These are phyloP conservation scores for Eclectus roratus DNA, from an alignment of 2,113 vertebrate species.

Conservation along the genomic window DNA sequence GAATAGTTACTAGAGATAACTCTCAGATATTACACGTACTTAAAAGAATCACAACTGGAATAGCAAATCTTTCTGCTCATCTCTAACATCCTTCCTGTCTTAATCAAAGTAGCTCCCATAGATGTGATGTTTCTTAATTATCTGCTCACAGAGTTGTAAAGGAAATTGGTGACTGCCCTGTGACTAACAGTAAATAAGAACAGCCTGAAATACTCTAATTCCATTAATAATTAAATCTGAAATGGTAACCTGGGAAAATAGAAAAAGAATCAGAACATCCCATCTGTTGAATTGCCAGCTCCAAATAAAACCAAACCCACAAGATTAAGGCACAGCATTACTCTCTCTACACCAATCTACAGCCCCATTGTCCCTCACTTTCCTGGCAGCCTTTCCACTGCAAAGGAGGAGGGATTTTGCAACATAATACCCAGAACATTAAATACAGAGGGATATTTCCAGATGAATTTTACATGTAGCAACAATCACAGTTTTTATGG, in stretches of 20 bases:
- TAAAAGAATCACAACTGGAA: neutral
- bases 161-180: neutral
- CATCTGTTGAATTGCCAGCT: neutral
- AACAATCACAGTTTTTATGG: conserved; percentile 69
- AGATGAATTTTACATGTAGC: conserved; percentile 57
- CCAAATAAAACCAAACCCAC: neutral
- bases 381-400: neutral
- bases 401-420: conserved; percentile 17
- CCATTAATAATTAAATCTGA: neutral
- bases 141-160: neutral
- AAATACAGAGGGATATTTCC: conserved; percentile 22
- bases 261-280: neutral
- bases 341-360: neutral
- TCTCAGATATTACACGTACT: neutral
- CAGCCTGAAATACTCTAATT: neutral
- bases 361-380: neutral
- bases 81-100: neutral
- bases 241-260: neutral
- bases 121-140: neutral
- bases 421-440: neutral
- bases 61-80: neutral
- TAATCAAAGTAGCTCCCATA: neutral
- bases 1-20: neutral
- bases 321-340: neutral
- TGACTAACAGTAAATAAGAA: neutral